Evolutionary conservation across 1,140 invertebrate species (phyloP), one percentile per base, ranked within the genome.

Genomic region (Nasonia vitripennis): DNA sequence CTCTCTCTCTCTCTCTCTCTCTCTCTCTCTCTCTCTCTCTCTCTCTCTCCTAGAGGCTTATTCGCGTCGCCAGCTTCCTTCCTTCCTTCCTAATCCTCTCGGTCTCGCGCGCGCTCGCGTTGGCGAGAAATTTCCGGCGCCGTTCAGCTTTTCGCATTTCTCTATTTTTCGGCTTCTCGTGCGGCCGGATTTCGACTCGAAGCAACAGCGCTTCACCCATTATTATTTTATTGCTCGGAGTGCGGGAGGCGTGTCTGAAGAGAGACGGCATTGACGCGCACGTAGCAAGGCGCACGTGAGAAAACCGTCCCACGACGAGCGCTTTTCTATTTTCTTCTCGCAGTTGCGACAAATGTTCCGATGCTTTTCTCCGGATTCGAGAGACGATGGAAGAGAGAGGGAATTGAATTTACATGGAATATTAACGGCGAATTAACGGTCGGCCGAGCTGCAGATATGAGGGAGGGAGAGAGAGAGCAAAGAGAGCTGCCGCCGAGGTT

Each of bases 211-310:
- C 62, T 55, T 62, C 51, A 41, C 74, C 87, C 87, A 88, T 90
- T 91, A 91, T 90, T 91, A 91, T 91, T 91, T 91, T 89, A 91
- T 85, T 84, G 88, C 86, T 88, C 86, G 89, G 87, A 84, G 86
- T 85, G 73, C 12, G 37, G 37, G 73, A 20, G 73, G 10, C 4
- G 80, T 70, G 45, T 34, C 45, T 70, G 41, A 51, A 17, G 27
- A n/a, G 55, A 81, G 48, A 67, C 74, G 83, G 83, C 88, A 91
- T 90, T 89, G 90, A 89, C 89, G 87, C 89, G 89, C 90, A 90
- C 90, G 90, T 91, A 88, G 81, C 70, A 17, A 27, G 0, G 2
- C 67, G 89, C 88, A 90, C 90, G 89, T 90, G 89, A 87, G 86
- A 84, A 87, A 88, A 90, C 88, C 87, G 87, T 87, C 20, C 20